Evolutionary conservation across 1,140 invertebrate genomes (phyloP).

Genomic region (Saccostrea cuccullata): DNA sequence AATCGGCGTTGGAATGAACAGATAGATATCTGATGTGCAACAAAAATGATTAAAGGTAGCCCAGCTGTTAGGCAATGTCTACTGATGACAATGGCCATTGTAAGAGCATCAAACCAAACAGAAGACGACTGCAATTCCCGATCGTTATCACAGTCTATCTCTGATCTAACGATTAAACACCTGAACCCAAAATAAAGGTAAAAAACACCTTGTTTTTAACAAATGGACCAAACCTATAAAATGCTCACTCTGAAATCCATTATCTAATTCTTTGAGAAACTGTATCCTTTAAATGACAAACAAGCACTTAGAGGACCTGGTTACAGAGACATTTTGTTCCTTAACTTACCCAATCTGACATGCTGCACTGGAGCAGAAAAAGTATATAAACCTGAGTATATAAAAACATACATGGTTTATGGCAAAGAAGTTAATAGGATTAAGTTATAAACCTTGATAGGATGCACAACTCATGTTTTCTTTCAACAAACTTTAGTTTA

Average conservation of each 20-base stretch:
- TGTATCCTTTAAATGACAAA: background rate
- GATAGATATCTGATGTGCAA: background rate
- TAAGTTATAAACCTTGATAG: no score
- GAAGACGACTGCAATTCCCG: background rate
- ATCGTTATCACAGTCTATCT: background rate
- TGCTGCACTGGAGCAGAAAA: no score
- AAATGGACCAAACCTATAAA: background rate
- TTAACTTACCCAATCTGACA: background rate
- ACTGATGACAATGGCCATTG: constrained; percentile 2
- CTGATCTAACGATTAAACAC: constrained; percentile 7
- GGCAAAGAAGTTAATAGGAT: no score
- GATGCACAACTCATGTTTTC: no score
- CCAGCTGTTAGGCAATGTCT: background rate
- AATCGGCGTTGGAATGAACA: no score
- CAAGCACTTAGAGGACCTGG: background rate
- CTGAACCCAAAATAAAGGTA: constrained; percentile 10
- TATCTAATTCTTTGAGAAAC: background rate
- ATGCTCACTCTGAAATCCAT: background rate
- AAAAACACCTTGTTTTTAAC: constrained; percentile 20
- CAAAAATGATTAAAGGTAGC: constrained; percentile 11
- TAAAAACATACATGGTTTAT: no score
- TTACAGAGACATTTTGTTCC: constrained; percentile 2
- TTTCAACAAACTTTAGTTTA: no score
- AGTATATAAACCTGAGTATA: no score
- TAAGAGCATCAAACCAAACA: background rate